A percentile compares a stretch with the other conserved stretches of the same genome.
Evolutionary conservation across 2,888 invertebrate genomes (phyloP).

Genomic region (Polyommatus icarus): DNA sequence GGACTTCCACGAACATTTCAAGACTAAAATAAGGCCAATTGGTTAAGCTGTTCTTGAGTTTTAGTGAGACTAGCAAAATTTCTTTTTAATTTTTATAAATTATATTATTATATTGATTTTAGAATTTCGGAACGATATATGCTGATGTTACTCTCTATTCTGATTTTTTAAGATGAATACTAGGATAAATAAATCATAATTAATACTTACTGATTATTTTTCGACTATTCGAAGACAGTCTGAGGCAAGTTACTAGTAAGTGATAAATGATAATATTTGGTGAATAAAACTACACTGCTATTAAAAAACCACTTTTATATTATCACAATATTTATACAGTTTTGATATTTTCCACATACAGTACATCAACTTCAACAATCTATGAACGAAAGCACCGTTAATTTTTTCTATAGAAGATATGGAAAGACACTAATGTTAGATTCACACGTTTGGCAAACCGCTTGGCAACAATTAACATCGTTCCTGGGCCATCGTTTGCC

Average conservation of each 20-base stretch:
- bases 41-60: no score
- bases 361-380: slow-evolving; percentile 53
- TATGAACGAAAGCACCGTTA: slow-evolving; percentile 72
- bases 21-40: no score
- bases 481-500: background rate
- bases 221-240: background rate
- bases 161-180: no score
- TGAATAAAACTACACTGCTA: slow-evolving; percentile 31
- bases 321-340: slow-evolving; percentile 60
- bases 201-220: background rate
- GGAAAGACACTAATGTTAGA: slow-evolving; percentile 7
- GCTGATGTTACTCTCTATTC: no score
- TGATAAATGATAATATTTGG: background rate
- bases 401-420: slow-evolving; percentile 44
- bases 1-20: no score
- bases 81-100: no score
- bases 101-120: no score
- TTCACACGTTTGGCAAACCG: background rate
- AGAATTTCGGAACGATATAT: no score
- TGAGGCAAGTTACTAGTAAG: background rate
- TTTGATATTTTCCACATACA: slow-evolving; percentile 46
- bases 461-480: background rate
- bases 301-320: slow-evolving; percentile 54
- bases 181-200: no score
- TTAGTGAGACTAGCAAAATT: no score